Evolutionary conservation across 2,888 invertebrate species (phyloP), one percentile per base, ranked within the genome.

Genomic region (Agrypnus murinus): DNA sequence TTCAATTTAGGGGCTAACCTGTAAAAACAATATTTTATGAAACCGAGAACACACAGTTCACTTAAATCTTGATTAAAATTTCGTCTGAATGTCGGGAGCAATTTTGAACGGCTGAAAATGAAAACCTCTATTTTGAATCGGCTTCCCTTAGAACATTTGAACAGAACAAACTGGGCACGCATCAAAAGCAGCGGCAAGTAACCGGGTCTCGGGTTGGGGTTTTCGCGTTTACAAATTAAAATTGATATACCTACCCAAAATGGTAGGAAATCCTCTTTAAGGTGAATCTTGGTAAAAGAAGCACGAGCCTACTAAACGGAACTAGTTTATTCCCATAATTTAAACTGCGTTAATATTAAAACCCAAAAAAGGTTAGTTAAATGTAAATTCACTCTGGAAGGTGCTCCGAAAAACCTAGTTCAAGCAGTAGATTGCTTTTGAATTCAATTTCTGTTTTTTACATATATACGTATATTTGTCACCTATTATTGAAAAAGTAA

Each of bases 181-280:
- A 55, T 55, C 55, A 55, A 36, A 55, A 32, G 55, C 55, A 55
- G 36, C 32, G 36, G 36, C 55, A 55, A 14, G 7, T 15, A n/a
- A n/a, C n/a, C 12, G 7, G 34, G 32, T 10, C 12, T 34, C 53
- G 34, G 32, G 55, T 55, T 32, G 34, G 55, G 36, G 32, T 34
- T 55, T 55, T 55, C 55, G 36, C 31, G 14, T 55, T 55, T 55
- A 17, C 36, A 36, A 15, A 55, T 55, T 55, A 36, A 55, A 55
- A 36, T 36, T 55, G 55, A 55, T 55, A 55, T 34, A 38, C 36
- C 17, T 48, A 15, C 48, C 55, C 32, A 36, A 55, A 55, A 36
- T 19, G 15, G 55, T 14, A 9, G 36, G 50, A 55, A 55, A 55
- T 55, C 55, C 34, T n/a, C 17, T 55, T 34, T 55, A 15, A 38